These are phyloP conservation scores for Tokudaia muenninki DNA, from an alignment of 2,797 vertebrate genomes.

Conservation along the genomic window DNA sequence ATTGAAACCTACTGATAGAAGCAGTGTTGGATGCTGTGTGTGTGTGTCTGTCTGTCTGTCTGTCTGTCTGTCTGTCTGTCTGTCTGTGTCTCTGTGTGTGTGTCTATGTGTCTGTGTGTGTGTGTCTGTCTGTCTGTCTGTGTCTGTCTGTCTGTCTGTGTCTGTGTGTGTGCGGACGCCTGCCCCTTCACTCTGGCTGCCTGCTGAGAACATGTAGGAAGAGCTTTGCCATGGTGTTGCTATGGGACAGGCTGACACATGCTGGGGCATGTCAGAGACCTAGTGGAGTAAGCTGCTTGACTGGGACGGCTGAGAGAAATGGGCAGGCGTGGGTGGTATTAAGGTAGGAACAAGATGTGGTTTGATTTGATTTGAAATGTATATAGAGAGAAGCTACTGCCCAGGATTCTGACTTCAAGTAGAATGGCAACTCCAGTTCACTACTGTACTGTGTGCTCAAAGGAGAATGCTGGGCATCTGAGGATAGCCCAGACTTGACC, in stretches of 20 bases:
- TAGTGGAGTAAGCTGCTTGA: neutral
- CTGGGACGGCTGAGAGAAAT: neutral
- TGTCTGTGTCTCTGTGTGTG: too few species aligned
- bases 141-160: too few species aligned
- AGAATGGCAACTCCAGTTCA: neutral
- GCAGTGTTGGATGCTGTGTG: accelerated
- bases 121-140: neutral
- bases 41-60: too few species aligned
- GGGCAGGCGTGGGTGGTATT: neutral
- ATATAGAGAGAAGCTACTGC: neutral
- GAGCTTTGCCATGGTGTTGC: neutral
- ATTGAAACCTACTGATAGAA: neutral
- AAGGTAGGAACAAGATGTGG: neutral
- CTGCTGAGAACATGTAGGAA: neutral
- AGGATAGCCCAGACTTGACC: neutral
- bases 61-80: too few species aligned
- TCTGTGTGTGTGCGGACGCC: neutral
- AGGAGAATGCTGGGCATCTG: neutral
- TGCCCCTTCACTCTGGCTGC: neutral
- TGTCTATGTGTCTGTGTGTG: neutral
- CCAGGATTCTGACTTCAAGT: neutral
- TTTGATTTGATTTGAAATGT: neutral
- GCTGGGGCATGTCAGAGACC: neutral
- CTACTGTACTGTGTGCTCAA: neutral
- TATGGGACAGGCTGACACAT: neutral